phyloP scores from a whole-genome alignment of 2,797 vertebrate species.

The Myiotriccus ornatus region DNA sequence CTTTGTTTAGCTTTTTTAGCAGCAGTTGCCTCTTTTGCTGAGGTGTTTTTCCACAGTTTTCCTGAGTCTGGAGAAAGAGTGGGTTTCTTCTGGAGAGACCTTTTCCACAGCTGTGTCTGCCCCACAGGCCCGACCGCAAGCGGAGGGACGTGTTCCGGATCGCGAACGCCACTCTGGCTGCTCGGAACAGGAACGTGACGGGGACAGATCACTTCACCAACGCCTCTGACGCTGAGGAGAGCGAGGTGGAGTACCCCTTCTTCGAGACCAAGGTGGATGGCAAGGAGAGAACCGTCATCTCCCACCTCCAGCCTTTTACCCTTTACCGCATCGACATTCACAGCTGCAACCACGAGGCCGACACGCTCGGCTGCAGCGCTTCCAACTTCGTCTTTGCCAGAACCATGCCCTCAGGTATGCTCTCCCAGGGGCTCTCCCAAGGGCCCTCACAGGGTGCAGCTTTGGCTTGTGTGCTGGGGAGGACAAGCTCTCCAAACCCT shows the following conservation, averaged over 20 bases:
- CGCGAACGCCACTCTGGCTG: slow-evolving; percentile 82
- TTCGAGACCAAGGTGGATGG: slow-evolving; percentile 84
- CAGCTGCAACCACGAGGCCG: slow-evolving; percentile 92
- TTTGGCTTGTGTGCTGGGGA: neutral
- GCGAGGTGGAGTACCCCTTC: slow-evolving; percentile 85
- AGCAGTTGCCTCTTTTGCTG: neutral
- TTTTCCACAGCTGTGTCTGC: neutral
- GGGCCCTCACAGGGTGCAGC: neutral
- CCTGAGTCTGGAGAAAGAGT: neutral
- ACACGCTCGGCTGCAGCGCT: slow-evolving; percentile 86
- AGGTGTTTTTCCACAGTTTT: neutral
- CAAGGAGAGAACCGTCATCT: slow-evolving; percentile 87
- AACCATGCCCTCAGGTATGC: slow-evolving; percentile 92
- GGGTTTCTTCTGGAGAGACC: neutral
- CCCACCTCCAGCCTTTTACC: slow-evolving; percentile 89
- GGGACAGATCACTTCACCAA: slow-evolving; percentile 76
- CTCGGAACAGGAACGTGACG: slow-evolving; percentile 71
- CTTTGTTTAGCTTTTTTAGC: neutral
- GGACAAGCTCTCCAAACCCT: neutral
- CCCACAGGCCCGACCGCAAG: slow-evolving; percentile 82
- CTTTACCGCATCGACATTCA: slow-evolving; percentile 97
- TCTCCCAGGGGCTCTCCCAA: neutral
- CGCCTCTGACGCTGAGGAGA: slow-evolving; percentile 79
- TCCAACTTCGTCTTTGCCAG: slow-evolving; percentile 94
- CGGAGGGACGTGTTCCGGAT: slow-evolving; percentile 85